phyloP scores from a whole-genome alignment of 2,888 invertebrate species.

The Dryomyza anilis region DNA sequence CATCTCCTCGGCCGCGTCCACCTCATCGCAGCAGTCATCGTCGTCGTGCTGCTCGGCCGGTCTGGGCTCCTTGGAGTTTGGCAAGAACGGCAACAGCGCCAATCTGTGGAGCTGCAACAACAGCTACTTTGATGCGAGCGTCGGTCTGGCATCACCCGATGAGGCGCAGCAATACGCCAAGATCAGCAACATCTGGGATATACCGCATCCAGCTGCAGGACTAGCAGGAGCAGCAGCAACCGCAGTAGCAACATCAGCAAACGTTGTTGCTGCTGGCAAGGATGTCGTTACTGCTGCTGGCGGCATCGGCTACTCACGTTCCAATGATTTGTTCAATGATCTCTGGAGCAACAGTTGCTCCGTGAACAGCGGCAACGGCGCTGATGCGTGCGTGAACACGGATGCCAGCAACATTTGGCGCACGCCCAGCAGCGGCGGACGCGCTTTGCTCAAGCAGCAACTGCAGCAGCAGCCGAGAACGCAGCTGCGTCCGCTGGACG shows the following conservation, averaged over 20 bases:
- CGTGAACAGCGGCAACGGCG: slow-evolving; percentile 23
- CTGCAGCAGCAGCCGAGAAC: slow-evolving; percentile 20
- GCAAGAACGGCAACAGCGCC: not conserved
- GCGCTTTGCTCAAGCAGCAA: slow-evolving; percentile 33
- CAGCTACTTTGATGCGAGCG: slow-evolving; percentile 30
- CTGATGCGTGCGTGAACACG: not conserved
- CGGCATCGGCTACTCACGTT: slow-evolving; percentile 28
- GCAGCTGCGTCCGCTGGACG: not conserved
- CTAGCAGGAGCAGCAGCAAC: slow-evolving; percentile 36
- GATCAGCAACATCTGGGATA: slow-evolving; percentile 57
- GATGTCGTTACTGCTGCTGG: slow-evolving; percentile 19
- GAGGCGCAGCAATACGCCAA: slow-evolving; percentile 45
- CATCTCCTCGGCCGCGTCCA: slow-evolving; percentile 50
- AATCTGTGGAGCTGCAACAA: slow-evolving; percentile 25
- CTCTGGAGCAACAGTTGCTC: slow-evolving; percentile 46
- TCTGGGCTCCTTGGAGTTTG: slow-evolving; percentile 27
- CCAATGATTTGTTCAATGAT: slow-evolving; percentile 55
- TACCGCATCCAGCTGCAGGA: slow-evolving; percentile 40
- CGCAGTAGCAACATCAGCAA: slow-evolving; percentile 25
- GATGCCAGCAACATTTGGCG: too few relatives aligned
- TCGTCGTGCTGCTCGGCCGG: slow-evolving; percentile 43
- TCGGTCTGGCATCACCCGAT: slow-evolving; percentile 14
- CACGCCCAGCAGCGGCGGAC: slow-evolving; percentile 19
- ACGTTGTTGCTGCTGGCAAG: not conserved
- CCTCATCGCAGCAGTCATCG: slow-evolving; percentile 44